These are phyloP conservation scores for Hemiscyllium ocellatum DNA, from an alignment of 2,113 vertebrate species.

Conservation along the genomic window DNA sequence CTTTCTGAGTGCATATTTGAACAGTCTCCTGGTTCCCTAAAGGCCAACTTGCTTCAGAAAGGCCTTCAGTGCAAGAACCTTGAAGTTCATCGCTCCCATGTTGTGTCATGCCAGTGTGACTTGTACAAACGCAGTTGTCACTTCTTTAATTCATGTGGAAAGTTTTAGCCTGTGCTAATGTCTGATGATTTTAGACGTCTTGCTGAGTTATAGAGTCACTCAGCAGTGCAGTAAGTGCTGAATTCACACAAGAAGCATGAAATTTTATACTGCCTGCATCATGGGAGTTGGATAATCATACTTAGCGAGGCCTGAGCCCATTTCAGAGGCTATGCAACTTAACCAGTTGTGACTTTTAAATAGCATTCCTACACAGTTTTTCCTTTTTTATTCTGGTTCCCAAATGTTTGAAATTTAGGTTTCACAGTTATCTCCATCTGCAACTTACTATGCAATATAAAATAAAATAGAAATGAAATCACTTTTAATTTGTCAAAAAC, in stretches of 20 bases:
- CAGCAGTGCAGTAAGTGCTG: background rate
- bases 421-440: background rate
- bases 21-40: background rate
- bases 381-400: background rate
- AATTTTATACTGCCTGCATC: background rate
- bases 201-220: background rate
- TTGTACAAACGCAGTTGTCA: background rate
- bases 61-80: background rate
- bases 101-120: background rate
- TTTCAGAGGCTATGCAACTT: background rate
- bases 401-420: background rate
- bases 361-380: background rate
- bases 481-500: background rate
- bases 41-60: background rate
- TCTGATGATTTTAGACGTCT: no score
- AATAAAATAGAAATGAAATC: background rate
- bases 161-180: background rate
- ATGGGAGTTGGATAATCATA: background rate
- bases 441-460: background rate
- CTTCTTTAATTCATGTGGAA: background rate
- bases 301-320: background rate
- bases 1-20: background rate
- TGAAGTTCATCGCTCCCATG: background rate
- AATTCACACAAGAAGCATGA: background rate
- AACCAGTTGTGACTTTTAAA: background rate